Percentiles rank a stretch among this genome's conserved stretches.
These are phyloP conservation scores for Petroica traversi DNA, from an alignment of 2,113 vertebrate species.

Conservation along the genomic window DNA sequence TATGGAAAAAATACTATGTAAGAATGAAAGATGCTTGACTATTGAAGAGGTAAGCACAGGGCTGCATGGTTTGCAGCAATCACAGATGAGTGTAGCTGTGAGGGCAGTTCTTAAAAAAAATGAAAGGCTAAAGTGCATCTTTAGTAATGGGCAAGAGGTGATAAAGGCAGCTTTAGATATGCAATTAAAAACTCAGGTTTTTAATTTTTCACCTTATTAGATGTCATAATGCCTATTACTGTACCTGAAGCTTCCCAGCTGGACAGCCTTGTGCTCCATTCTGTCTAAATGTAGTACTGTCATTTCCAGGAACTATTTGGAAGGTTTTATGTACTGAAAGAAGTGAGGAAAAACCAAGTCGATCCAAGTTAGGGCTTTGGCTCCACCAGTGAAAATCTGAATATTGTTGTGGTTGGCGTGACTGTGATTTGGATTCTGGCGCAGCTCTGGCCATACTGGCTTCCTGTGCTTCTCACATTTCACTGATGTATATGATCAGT, in stretches of 20 bases:
- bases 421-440: neutral
- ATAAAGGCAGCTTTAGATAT: neutral
- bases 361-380: constrained; percentile 13
- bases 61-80: neutral
- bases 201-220: neutral
- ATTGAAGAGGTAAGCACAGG: neutral
- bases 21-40: neutral
- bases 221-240: neutral
- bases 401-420: constrained; percentile 22
- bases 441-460: neutral
- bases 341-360: neutral
- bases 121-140: neutral
- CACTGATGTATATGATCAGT: neutral
- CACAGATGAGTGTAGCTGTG: neutral
- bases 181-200: rapidly evolving
- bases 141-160: neutral
- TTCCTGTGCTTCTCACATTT: neutral
- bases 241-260: neutral
- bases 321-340: neutral
- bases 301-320: constrained; percentile 1
- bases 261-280: neutral
- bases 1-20: neutral
- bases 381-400: neutral
- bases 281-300: neutral
- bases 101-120: neutral